phyloP scores from a whole-genome alignment of 2,888 invertebrate species.

The Standfussiana lucernea region DNA sequence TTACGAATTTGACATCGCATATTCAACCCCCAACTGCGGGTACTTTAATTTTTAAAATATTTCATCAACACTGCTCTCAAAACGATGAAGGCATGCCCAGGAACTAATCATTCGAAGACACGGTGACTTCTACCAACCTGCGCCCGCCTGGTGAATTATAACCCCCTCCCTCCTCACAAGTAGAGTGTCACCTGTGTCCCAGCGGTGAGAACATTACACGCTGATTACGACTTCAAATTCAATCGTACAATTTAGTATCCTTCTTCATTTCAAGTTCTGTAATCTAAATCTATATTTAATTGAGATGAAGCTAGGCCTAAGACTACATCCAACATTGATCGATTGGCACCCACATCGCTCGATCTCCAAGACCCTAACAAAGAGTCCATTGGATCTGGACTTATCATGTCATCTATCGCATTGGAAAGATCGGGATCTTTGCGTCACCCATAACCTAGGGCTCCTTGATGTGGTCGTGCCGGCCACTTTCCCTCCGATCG shows the following conservation, averaged over 20 bases:
- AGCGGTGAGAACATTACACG: neutral
- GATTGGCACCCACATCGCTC: conserved; percentile 30
- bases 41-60: neutral
- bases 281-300: conserved; percentile 26
- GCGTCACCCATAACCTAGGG: conserved; percentile 67
- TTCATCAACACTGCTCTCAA: neutral
- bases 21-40: neutral
- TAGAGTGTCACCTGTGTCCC: neutral
- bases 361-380: conserved; percentile 37
- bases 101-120: neutral
- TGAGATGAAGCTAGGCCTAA: neutral
- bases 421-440: conserved; percentile 38
- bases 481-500: conserved; percentile 76
- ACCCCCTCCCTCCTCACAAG: neutral
- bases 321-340: conserved; percentile 35
- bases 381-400: conserved; percentile 16
- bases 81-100: neutral
- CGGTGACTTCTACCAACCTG: neutral
- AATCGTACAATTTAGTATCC: neutral
- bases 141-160: neutral
- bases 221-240: neutral
- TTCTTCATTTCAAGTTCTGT: neutral
- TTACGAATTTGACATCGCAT: neutral
- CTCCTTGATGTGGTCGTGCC: conserved; percentile 61
- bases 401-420: conserved; percentile 44